Evolutionary conservation across 2,113 vertebrate genomes (phyloP), one percentile per base, ranked within the genome.

Genomic region (Hippolais icterina): DNA sequence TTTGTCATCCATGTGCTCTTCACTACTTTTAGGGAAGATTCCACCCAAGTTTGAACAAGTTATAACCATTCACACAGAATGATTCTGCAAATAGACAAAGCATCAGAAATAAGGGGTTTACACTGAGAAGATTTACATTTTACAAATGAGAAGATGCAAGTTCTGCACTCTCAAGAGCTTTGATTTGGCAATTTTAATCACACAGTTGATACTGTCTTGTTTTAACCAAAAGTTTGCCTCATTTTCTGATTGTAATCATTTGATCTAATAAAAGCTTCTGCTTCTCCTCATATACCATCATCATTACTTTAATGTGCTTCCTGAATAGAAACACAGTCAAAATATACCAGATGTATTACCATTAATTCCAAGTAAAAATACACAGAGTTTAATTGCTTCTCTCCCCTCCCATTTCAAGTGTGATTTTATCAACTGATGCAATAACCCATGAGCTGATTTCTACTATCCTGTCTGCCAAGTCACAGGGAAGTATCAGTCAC

Each of bases 261-360:
- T 39, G 31, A 29, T 82, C 84, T 87, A 95, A 96, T 84, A 89
- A 87, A 84, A 94, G 78, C 78, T 20, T 37, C 33, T 78, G 60
- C 80, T 92, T 46, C 74, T 94, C 74, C 20, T 78, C 59, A 70
- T 11, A 47, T 5, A 87, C 47, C 61, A 71, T 22, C 81, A 39
- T 53, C 46, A 63, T 71, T 63, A 79, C 15, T 79, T 88, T 42
- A 87, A 93, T 7, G 17, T 54, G 57, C 70, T 87, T 93, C 92
- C 94, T 76, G 87, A 75, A 68, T 25, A 90, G 33, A 84, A 91
- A 93, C 5, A 47, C 46, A 93, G 57, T 28, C 85, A 68, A 76
- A 90, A 75, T 37, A 15, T 2, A 70, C 37, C 77, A 65, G 42
- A 47, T 47, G 52, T 28, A 89, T 76, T 54, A 39, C 63, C 35